Base-by-base conservation (phyloP, 2,888 invertebrate species). In the Himalopsyche anomala region DNA sequence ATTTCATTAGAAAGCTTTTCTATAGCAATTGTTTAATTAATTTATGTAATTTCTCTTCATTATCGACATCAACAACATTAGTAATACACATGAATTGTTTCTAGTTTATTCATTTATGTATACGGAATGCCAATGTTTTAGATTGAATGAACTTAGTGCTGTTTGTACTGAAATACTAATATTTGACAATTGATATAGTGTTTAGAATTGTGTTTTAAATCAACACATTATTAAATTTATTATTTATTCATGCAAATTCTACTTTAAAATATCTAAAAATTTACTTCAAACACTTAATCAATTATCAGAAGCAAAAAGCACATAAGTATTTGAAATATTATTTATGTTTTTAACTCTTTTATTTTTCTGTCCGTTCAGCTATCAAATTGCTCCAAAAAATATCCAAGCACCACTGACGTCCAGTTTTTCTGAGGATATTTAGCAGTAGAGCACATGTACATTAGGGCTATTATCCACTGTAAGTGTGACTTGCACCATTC, bases 301-400 rank as follows among this genome's bases (percentile, higher is more conserved):
- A 74, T 74, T 38, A 74, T 74, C 74, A 74, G 36, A 74, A 74
- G 74, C 74, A 74, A 74, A 74, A 74, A 74, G 74, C 74, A 74
- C 74, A 36, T 5, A 36, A 74, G 62, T 74, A 74, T 36, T 36
- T 15, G 5, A 74, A 80, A 80, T 40, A 19, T 42, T 80, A 89
- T 89, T 90, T 89, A 87, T 87, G 87, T 89, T 74, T 90, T 89
- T 89, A 89, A 90, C 90, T 90, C 89, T 91, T 91, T 90, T 89
- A 91, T 91, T 90, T 90, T 88, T 90, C 90, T 89, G 74, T 89
- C 89, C 90, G 90, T 90, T 90, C 93, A 94, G 94, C 94, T 91
- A 93, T 94, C 91, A 92, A 94, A 91, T 91, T 92, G 91, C 93
- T 94, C 90, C 94, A 94, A 92, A 91, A 91, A 91, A 90, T 92